Base-by-base conservation (phyloP, 2,888 invertebrate genomes). In the Perdita meconis region DNA sequence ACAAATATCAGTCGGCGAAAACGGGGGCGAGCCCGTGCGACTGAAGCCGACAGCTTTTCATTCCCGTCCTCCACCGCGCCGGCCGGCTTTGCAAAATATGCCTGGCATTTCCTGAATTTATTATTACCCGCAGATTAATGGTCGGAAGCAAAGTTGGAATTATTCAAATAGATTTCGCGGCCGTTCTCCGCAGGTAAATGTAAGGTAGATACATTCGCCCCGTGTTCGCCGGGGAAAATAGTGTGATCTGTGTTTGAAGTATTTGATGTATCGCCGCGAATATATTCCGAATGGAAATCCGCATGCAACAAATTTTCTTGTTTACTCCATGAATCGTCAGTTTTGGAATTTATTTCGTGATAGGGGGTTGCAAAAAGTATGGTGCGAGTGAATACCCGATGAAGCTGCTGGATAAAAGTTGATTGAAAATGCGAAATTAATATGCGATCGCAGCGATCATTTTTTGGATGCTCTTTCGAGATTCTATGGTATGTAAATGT, bases 31-130 rank as follows among this genome's bases (percentile, higher is more conserved):
- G 34, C 42, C n/a, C 8, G 53, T 30, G 59, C 19, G 10, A 53
- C 53, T 53, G 53, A 36, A n/a, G 2, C 51, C 72, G 71, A 72
- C 73, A 72, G 42, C 73, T 44, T 72, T 61, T 73, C 73, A 72
- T 73, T 73, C 59, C 12, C 60, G 38, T 61, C 44, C 26, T 30
- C 56, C 19, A 19, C 24, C 16, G 26, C 13, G 36, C 53, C n/a
- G 34, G 3, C 10, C 53, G 10, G 30, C 26, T 42, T 73, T 42
- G 38, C 47, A 73, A 73, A 73, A 73, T 55, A 64, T 53, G 42
- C 73, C 38, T 8, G 73, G 26, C 55, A 51, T 55, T 55, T 26
- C 53, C 30, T 30, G 60, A 61, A 73, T 73, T 73, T 73, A 73
- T 73, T 72, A 73, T 73, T 55, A 47, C 60, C 38, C 30, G 55